Evolutionary conservation across 2,797 vertebrate genomes (phyloP).

Genomic region (Acanthiza pusilla): DNA sequence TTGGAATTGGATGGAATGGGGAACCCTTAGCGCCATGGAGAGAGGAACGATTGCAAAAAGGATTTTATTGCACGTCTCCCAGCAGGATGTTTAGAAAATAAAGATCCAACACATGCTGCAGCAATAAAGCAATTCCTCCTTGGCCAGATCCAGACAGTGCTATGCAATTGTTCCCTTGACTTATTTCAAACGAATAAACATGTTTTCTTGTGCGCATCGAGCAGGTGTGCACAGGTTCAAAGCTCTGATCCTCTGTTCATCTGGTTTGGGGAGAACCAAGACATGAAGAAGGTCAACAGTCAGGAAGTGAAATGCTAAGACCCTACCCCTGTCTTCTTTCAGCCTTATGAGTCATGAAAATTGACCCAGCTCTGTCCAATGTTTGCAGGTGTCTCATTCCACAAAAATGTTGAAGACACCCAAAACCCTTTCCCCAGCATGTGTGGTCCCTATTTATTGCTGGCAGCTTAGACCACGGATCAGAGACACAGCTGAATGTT

Average conservation of each 20-base stretch:
- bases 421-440: neutral
- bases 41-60: conserved; percentile 25
- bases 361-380: neutral
- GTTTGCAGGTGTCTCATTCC: neutral
- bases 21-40: neutral
- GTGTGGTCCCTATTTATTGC: neutral
- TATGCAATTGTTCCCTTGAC: conserved; percentile 7
- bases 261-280: neutral
- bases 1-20: conserved; percentile 22
- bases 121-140: conserved; percentile 55
- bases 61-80: conserved; percentile 49
- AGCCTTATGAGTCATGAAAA: neutral
- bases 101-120: conserved; percentile 51
- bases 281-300: neutral
- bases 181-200: conserved; percentile 41
- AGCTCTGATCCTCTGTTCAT: neutral
- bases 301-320: neutral
- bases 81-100: conserved; percentile 53
- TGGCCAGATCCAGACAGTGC: conserved; percentile 34
- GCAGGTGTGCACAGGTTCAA: neutral
- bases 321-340: neutral
- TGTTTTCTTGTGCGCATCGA: neutral
- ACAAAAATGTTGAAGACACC: neutral
- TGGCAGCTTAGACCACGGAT: neutral
- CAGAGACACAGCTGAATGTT: neutral